Percentiles rank a stretch among this genome's conserved stretches.
These are phyloP conservation scores for Hymenochirus boettgeri DNA, from an alignment of 2,113 vertebrate genomes.

Conservation along the genomic window DNA sequence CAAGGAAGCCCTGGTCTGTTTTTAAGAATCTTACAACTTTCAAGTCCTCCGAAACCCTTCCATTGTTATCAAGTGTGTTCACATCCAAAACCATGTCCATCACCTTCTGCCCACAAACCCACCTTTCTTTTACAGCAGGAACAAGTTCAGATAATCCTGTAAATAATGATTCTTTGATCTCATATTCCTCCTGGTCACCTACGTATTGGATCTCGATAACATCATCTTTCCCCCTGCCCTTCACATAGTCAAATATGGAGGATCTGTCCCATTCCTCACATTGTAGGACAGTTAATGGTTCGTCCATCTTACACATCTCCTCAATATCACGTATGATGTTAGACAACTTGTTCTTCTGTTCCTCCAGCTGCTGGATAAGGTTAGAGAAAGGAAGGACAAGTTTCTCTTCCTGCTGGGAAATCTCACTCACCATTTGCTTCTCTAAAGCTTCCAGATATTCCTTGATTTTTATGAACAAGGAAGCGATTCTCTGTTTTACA, in stretches of 20 bases:
- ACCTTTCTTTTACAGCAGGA: no score
- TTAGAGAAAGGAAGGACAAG: background rate
- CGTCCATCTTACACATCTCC: conserved; percentile 15
- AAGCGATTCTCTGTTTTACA: background rate
- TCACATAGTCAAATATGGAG: background rate
- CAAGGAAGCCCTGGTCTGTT: no score
- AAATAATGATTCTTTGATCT: no score
- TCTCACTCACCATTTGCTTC: conserved; percentile 1
- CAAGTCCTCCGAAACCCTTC: no score
- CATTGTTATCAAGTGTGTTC: no score
- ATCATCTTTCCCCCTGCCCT: no score
- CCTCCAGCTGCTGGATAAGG: conserved; percentile 9
- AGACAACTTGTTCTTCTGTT: conserved; percentile 20
- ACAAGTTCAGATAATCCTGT: no score
- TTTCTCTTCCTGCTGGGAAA: conserved; percentile 15
- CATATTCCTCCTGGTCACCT: no score
- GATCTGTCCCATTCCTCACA: background rate
- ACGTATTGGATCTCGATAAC: no score
- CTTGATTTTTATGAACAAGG: background rate
- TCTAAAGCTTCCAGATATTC: conserved; percentile 13
- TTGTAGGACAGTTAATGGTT: conserved; percentile 17
- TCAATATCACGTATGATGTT: conserved; percentile 6
- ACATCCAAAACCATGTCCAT: no score
- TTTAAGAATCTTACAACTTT: no score
- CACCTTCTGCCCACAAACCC: no score